phyloP scores from a whole-genome alignment of 2,797 vertebrate species.

The Garrulus glandarius region DNA sequence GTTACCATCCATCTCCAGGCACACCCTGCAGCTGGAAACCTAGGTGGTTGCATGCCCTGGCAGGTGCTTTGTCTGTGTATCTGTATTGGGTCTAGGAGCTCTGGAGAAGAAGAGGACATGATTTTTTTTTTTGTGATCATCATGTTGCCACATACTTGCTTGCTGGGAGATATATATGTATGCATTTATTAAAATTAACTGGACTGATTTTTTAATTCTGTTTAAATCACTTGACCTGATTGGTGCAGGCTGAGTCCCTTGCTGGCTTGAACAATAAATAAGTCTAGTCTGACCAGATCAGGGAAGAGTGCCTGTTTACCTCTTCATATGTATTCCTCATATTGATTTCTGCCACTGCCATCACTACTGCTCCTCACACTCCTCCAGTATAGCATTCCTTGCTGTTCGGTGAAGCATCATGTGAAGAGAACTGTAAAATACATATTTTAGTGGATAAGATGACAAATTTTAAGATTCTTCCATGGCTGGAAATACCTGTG shows the following conservation, averaged over 20 bases:
- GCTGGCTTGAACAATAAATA: background rate
- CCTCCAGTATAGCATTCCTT: background rate
- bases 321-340: background rate
- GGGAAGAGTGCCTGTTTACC: accelerated
- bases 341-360: background rate
- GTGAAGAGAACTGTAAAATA: background rate
- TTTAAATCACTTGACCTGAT: background rate
- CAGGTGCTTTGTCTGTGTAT: background rate
- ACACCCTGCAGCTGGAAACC: background rate
- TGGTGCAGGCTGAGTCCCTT: background rate
- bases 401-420: background rate
- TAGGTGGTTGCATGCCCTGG: background rate
- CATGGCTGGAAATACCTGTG: background rate
- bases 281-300: background rate
- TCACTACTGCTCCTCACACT: background rate
- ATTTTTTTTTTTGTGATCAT: background rate
- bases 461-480: background rate
- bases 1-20: background rate
- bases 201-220: background rate
- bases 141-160: background rate
- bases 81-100: background rate
- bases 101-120: background rate
- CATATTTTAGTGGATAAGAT: background rate
- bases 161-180: background rate
- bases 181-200: background rate